A percentile compares a stretch with the other conserved stretches of the same genome.
phyloP scores from a whole-genome alignment of 2,888 invertebrate species.

The Patella ulyssiponensis region DNA sequence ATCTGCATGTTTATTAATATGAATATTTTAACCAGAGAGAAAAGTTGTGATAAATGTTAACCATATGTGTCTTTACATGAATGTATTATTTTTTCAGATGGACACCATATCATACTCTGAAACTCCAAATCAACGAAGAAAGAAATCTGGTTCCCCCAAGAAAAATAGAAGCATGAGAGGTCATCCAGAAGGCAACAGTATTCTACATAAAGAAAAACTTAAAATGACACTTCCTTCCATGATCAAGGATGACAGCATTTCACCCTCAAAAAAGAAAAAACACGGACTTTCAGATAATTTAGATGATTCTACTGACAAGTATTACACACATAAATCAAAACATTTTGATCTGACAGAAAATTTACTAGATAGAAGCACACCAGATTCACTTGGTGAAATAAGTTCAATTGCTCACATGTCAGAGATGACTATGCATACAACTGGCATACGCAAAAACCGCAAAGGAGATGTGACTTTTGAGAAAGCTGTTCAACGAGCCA shows the following conservation, averaged over 20 bases:
- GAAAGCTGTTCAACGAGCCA: conserved; percentile 59
- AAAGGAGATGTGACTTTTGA: conserved; percentile 58
- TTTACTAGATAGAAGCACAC: conserved; percentile 40
- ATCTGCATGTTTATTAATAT: too few relatives aligned
- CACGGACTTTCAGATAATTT: conserved; percentile 15
- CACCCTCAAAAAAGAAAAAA: conserved; percentile 35
- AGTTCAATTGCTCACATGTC: conserved; percentile 59
- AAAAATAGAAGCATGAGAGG: conserved; percentile 45
- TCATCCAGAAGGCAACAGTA: conserved; percentile 60
- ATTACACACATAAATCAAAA: conserved; percentile 14
- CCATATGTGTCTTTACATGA: too few relatives aligned
- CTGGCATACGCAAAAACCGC: conserved; percentile 30
- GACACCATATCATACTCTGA: not conserved
- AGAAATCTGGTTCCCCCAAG: conserved; percentile 19
- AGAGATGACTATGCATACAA: conserved; percentile 50
- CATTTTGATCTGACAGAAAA: conserved; percentile 18
- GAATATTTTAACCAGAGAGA: too few relatives aligned
- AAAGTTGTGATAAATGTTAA: too few relatives aligned
- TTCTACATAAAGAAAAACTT: conserved; percentile 43
- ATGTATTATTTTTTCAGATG: not conserved
- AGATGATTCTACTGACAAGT: conserved; percentile 27
- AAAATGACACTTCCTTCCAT: conserved; percentile 42
- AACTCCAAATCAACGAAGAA: conserved; percentile 17
- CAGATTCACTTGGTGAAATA: conserved; percentile 61
- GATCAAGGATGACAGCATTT: conserved; percentile 41